A percentile compares a stretch with the other conserved stretches of the same genome.
Evolutionary conservation across 2,888 invertebrate genomes (phyloP).

Genomic region (Leptothorax acervorum): DNA sequence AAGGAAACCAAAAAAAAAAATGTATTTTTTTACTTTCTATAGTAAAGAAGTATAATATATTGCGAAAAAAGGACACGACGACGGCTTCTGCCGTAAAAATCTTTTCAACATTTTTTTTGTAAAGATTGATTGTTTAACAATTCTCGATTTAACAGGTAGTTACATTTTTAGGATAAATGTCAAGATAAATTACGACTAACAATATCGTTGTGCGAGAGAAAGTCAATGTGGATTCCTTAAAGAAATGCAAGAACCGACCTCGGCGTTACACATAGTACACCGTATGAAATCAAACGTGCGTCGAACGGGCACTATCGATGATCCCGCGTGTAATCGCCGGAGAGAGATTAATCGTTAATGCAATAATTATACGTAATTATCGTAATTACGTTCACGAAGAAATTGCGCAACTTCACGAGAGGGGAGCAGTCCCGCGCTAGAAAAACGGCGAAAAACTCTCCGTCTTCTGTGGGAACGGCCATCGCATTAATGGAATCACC

Average conservation of each 20-base stretch:
- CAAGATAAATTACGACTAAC: constrained; percentile 6
- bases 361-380: constrained; percentile 65
- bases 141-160: constrained; percentile 16
- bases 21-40: not conserved
- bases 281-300: constrained; percentile 13
- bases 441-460: constrained; percentile 62
- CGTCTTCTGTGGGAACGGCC: constrained; percentile 75
- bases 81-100: not conserved
- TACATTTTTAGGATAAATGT: not conserved
- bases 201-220: not conserved
- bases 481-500: constrained; percentile 82
- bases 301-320: constrained; percentile 18
- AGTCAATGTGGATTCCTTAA: not conserved
- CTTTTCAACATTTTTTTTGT: not conserved
- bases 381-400: constrained; percentile 61
- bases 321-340: not conserved
- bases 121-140: not conserved
- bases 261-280: not conserved
- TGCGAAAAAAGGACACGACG: not conserved
- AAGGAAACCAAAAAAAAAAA: not conserved
- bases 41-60: not conserved
- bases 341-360: constrained; percentile 43
- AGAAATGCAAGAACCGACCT: not conserved
- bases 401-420: constrained; percentile 63
- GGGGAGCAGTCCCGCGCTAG: constrained; percentile 56